phyloP scores from a whole-genome alignment of 2,113 vertebrate genomes.

The Sprattus sprattus region DNA sequence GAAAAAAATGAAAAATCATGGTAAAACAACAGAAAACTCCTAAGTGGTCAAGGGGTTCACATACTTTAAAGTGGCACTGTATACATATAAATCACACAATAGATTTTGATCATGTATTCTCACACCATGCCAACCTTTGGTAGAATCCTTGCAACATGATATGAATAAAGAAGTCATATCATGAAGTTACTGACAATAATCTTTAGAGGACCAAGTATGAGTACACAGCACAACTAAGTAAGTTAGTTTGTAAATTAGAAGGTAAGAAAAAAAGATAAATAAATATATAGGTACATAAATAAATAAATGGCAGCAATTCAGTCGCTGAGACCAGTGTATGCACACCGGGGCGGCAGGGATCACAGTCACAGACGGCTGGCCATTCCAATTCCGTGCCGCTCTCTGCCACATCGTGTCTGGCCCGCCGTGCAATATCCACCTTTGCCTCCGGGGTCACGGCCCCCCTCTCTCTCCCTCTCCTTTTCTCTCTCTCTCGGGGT shows the following conservation, averaged over 20 bases:
- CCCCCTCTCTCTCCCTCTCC: conserved; percentile 2
- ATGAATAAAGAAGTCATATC: background rate
- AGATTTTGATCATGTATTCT: background rate
- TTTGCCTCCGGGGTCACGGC: conserved; percentile 51
- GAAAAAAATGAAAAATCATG: too few relatives aligned
- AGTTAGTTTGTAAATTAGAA: too few relatives aligned
- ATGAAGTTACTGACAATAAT: background rate
- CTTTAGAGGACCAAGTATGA: too few relatives aligned
- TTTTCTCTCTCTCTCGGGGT: conserved; percentile 20
- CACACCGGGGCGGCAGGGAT: background rate
- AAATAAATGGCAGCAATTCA: background rate
- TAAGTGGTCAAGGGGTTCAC: too few relatives aligned
- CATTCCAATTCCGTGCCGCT: background rate
- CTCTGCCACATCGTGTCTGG: background rate
- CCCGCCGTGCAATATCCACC: conserved; percentile 51
- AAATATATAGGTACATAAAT: background rate
- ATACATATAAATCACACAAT: background rate
- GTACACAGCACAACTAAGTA: background rate
- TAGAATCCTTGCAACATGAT: background rate
- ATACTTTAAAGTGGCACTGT: too few relatives aligned
- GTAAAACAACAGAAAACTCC: too few relatives aligned
- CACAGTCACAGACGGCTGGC: background rate
- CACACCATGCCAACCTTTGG: background rate
- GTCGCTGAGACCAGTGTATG: background rate
- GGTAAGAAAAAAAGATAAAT: background rate